Percentiles rank a stretch among this genome's conserved stretches.
Evolutionary conservation across 1,140 invertebrate genomes (phyloP).

Genomic region (Ips nitidus): DNA sequence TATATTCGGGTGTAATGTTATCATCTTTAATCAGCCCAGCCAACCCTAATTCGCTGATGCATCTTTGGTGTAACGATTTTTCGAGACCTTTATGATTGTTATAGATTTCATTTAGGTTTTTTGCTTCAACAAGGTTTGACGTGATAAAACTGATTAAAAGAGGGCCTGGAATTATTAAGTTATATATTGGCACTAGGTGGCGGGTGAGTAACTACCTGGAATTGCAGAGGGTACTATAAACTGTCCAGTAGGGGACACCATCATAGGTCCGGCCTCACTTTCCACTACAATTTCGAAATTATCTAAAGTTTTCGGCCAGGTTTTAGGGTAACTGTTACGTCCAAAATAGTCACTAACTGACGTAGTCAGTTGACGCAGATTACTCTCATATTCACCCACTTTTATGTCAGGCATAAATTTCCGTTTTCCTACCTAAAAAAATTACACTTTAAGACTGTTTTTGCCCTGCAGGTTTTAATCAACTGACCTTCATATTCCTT

Average conservation of each 20-base stretch:
- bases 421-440: constrained; percentile 65
- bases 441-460: not conserved
- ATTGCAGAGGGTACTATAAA: constrained; percentile 89
- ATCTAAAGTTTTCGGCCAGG: constrained; percentile 69
- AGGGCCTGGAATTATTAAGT: constrained; percentile 16
- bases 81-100: constrained; percentile 79
- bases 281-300: constrained; percentile 88
- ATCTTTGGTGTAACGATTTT: constrained; percentile 66
- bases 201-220: constrained; percentile 61
- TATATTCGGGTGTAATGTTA: constrained; percentile 83
- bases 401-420: constrained; percentile 89
- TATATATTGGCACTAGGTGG: not conserved
- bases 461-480: no score
- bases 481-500: constrained; percentile 68
- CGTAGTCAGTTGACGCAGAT: constrained; percentile 78
- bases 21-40: constrained; percentile 81
- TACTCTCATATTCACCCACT: constrained; percentile 78
- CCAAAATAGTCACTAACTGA: constrained; percentile 79
- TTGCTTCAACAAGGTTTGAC: constrained; percentile 73
- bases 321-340: constrained; percentile 62
- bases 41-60: constrained; percentile 67
- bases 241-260: constrained; percentile 91
- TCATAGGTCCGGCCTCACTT: constrained; percentile 86
- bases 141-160: constrained; percentile 74
- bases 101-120: constrained; percentile 69